These are phyloP conservation scores for Phytoseiulus persimilis DNA, from an alignment of 2,888 invertebrate species.

Conservation along the genomic window DNA sequence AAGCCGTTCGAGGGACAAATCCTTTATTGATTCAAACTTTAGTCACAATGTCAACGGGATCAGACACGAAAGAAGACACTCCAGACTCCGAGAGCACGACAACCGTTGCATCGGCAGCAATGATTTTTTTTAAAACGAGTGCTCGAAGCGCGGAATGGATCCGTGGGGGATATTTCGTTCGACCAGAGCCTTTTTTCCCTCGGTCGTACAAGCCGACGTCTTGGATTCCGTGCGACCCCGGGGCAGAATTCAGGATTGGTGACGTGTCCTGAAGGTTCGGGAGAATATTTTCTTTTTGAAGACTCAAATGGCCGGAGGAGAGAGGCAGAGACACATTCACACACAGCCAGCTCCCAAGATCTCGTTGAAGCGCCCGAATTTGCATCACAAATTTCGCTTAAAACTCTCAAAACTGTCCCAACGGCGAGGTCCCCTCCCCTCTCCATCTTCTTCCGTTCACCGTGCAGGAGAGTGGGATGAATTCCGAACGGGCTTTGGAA, in stretches of 20 bases:
- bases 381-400: not conserved
- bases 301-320: not conserved
- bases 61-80: too few species aligned
- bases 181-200: too few species aligned
- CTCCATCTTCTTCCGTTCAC: not conserved
- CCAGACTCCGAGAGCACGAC: too few species aligned
- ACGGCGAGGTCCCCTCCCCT: not conserved
- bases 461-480: too few species aligned
- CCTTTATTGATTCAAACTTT: too few species aligned
- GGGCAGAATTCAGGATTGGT: not conserved
- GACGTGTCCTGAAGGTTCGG: not conserved
- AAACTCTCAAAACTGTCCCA: not conserved
- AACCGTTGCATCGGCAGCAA: too few species aligned
- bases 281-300: not conserved
- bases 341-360: not conserved
- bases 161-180: too few species aligned
- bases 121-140: too few species aligned
- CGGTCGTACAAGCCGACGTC: not conserved
- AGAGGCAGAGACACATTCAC: not conserved
- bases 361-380: not conserved
- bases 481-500: too few species aligned
- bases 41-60: too few species aligned
- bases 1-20: too few species aligned
- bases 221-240: not conserved
- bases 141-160: too few species aligned